Percentiles rank a stretch among this genome's conserved stretches.
phyloP scores from a whole-genome alignment of 1,140 invertebrate genomes.

The Pogonus chalceus region DNA sequence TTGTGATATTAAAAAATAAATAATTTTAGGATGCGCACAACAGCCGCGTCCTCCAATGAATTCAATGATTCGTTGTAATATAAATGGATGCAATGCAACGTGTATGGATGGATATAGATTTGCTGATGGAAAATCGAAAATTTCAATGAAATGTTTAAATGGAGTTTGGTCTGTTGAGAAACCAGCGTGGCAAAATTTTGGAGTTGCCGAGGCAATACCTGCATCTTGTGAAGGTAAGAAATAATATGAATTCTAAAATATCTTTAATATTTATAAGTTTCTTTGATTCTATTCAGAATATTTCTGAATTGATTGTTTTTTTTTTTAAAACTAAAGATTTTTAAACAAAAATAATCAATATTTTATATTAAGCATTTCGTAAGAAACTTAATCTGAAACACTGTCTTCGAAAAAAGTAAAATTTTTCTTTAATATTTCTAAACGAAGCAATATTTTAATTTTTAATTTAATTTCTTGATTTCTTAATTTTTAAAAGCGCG shows the following conservation, averaged over 20 bases:
- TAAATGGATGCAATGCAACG: slow-evolving; percentile 42
- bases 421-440: neutral
- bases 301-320: neutral
- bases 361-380: neutral
- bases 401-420: neutral
- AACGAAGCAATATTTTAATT: slow-evolving; percentile 10
- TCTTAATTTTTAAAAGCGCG: too few relatives aligned
- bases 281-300: neutral
- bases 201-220: slow-evolving; percentile 40
- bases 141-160: slow-evolving; percentile 43
- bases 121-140: slow-evolving; percentile 41
- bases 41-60: slow-evolving; percentile 34
- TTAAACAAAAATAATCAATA: neutral
- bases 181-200: slow-evolving; percentile 39
- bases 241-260: neutral
- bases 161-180: slow-evolving; percentile 45
- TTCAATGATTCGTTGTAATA: slow-evolving; percentile 35
- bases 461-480: too few relatives aligned
- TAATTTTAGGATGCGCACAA: slow-evolving; percentile 26
- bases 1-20: slow-evolving; percentile 9
- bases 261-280: neutral
- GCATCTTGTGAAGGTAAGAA: slow-evolving; percentile 49
- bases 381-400: neutral
- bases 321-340: neutral
- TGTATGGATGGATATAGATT: slow-evolving; percentile 49